These are phyloP conservation scores for Okamejei kenojei DNA, from an alignment of 2,797 vertebrate genomes.

Conservation along the genomic window DNA sequence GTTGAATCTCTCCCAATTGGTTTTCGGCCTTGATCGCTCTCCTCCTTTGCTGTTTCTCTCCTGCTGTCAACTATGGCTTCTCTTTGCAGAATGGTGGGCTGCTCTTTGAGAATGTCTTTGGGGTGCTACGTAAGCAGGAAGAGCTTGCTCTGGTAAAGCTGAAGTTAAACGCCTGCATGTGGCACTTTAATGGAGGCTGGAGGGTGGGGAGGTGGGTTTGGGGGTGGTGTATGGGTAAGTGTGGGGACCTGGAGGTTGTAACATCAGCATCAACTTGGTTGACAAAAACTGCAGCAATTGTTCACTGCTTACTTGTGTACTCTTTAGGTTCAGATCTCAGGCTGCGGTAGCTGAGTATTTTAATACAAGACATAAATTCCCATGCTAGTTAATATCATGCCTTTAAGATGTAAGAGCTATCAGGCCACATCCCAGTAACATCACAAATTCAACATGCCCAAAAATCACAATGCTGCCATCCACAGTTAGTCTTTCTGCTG, in stretches of 20 bases:
- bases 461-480: not conserved
- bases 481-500: not conserved
- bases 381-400: not conserved
- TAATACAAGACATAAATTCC: not conserved
- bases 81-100: not conserved
- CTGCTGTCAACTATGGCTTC: slow-evolving; percentile 27
- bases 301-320: not conserved
- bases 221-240: not conserved
- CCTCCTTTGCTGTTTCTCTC: not conserved
- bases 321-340: not conserved
- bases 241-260: not conserved
- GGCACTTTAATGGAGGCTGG: not conserved
- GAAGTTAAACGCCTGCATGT: not conserved
- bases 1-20: not conserved
- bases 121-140: not conserved
- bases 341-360: not conserved
- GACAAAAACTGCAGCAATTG: not conserved
- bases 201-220: not conserved
- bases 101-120: not conserved
- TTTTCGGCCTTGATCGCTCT: not conserved
- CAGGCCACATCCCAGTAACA: no score
- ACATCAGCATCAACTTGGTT: no score
- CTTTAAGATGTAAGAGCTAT: not conserved
- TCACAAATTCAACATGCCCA: not conserved
- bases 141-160: not conserved